Evolutionary conservation across 2,113 vertebrate genomes (phyloP).

Genomic region (Peromyscus maniculatus): DNA sequence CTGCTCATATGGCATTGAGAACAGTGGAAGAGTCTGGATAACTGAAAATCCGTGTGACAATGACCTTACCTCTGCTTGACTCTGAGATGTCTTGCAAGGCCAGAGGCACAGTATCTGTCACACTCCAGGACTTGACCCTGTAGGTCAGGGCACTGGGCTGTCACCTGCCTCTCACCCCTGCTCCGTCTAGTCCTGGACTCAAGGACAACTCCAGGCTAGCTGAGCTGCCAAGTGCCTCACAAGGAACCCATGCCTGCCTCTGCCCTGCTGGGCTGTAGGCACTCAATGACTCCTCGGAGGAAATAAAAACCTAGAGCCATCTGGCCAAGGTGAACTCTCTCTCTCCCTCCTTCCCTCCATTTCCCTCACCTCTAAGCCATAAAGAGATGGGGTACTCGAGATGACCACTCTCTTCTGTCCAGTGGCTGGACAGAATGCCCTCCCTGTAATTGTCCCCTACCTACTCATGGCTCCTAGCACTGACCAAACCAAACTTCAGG

Average conservation of each 20-base stretch:
- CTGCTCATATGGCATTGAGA: neutral
- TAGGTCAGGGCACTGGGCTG: neutral
- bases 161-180: neutral
- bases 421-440: neutral
- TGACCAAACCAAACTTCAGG: neutral
- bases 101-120: neutral
- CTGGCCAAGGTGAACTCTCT: neutral
- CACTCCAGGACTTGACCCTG: neutral
- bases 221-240: neutral
- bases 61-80: neutral
- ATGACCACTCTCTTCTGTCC: neutral
- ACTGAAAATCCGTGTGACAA: neutral
- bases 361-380: neutral
- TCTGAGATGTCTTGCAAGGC: neutral
- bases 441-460: neutral
- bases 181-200: fast-evolving
- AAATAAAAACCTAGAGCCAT: neutral
- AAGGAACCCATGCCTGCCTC: neutral
- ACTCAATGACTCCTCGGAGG: neutral
- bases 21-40: neutral
- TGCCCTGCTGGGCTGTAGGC: fast-evolving
- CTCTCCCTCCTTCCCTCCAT: neutral
- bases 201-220: neutral
- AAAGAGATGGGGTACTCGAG: neutral
- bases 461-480: neutral